Percentiles rank a stretch among this genome's conserved stretches.
Evolutionary conservation across 2,797 vertebrate species (phyloP).

Genomic region (Hemitrygon akajei): DNA sequence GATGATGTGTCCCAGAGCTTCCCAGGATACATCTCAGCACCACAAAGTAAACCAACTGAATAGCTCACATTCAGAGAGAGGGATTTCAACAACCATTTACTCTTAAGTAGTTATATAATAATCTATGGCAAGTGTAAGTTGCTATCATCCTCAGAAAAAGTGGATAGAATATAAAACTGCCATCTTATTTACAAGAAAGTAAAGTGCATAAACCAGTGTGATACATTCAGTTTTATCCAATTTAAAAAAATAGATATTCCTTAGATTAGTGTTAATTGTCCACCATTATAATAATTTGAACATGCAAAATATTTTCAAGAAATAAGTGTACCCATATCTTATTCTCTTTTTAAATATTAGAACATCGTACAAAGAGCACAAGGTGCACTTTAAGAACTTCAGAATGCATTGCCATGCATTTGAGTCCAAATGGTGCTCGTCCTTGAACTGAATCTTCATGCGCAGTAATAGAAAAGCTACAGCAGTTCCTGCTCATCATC

Average conservation of each 20-base stretch:
- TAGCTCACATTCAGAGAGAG: background rate
- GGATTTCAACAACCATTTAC: background rate
- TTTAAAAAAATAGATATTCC: conserved; percentile 10
- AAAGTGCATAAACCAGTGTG: background rate
- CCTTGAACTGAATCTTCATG: background rate
- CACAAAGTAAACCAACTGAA: background rate
- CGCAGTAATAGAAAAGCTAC: conserved; percentile 42
- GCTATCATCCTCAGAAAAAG: background rate
- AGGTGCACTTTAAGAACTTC: background rate
- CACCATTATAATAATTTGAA: background rate
- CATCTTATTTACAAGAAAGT: conserved; percentile 1
- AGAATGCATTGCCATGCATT: background rate
- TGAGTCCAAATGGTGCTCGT: background rate
- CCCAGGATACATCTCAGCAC: no score
- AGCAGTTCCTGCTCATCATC: conserved; percentile 87
- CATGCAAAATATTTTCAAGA: conserved; percentile 21
- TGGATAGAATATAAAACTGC: background rate
- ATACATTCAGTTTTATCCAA: background rate
- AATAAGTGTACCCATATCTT: background rate
- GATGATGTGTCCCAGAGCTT: no score
- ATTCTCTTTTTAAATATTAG: background rate
- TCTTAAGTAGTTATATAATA: background rate
- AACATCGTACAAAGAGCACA: background rate
- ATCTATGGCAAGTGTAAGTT: background rate
- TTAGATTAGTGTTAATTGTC: background rate